A percentile compares a stretch with the other conserved stretches of the same genome.
Conservation (phyloP, 2,113 vertebrate genomes). For the Etheostoma cragini region DNA sequence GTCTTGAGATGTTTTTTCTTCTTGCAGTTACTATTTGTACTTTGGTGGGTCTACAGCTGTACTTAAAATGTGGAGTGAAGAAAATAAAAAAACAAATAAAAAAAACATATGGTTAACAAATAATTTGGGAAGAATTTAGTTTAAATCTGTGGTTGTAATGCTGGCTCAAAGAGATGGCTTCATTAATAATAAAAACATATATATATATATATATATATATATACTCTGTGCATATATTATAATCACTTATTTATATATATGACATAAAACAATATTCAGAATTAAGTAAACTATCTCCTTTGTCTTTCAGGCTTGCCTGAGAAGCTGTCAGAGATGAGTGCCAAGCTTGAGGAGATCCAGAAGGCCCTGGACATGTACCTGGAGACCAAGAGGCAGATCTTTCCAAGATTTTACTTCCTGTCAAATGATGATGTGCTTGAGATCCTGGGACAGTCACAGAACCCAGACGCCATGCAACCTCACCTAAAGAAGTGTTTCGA, state of each 20-base stretch:
- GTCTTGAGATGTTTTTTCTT: neutral
- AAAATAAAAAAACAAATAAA: neutral
- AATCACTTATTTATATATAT: too few species aligned
- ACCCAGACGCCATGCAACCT: slow-evolving; percentile 89
- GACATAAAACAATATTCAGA: neutral
- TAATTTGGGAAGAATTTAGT: too few species aligned
- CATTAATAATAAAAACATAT: too few species aligned
- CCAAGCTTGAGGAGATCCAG: slow-evolving; percentile 88
- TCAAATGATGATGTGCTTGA: slow-evolving; percentile 92
- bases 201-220: too few species aligned
- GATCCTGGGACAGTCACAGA: slow-evolving; percentile 90
- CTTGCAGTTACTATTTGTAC: neutral
- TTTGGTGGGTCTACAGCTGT: neutral
- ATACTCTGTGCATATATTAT: too few species aligned
- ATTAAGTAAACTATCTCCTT: neutral
- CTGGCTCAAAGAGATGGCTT: too few species aligned
- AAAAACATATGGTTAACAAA: too few species aligned
- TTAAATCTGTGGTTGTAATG: neutral
- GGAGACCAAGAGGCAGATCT: slow-evolving; percentile 91
- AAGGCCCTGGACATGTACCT: slow-evolving; percentile 91
- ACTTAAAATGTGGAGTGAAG: neutral
- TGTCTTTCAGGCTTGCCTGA: slow-evolving; percentile 84
- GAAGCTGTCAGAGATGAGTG: slow-evolving; percentile 85
- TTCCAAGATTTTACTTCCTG: slow-evolving; percentile 93
- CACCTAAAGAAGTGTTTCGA: slow-evolving; percentile 94